Percentiles rank a stretch among this genome's conserved stretches.
phyloP scores from a whole-genome alignment of 2,113 vertebrate genomes.

The Paracanthobrama guichenoti region DNA sequence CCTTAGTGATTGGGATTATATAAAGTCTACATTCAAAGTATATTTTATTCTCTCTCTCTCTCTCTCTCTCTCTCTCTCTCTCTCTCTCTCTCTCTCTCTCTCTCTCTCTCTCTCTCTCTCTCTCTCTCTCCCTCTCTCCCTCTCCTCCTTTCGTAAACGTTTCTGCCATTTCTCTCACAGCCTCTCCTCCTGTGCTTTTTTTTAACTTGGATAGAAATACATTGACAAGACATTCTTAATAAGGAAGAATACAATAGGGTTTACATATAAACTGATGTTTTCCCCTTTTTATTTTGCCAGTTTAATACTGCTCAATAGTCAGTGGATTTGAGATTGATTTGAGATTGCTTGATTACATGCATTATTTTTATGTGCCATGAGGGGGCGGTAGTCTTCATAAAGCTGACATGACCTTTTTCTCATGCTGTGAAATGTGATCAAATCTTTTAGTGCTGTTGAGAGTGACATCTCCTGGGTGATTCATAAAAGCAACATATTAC shows the following conservation, averaged over 20 bases:
- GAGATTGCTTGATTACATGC: not conserved
- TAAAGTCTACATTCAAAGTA: slow-evolving; percentile 45
- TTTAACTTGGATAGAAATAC: not conserved
- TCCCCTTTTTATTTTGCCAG: not conserved
- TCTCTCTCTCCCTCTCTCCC: slow-evolving; percentile 16
- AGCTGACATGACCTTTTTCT: slow-evolving; percentile 2
- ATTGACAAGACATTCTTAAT: not conserved
- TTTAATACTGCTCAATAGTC: not conserved
- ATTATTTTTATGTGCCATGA: not conserved
- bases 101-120: slow-evolving; percentile 15
- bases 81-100: slow-evolving; percentile 15
- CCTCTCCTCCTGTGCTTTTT: not conserved
- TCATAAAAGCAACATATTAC: slow-evolving; percentile 13
- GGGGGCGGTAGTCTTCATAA: not conserved
- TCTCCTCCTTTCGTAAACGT: not conserved
- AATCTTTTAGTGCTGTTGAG: slow-evolving; percentile 13
- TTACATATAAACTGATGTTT: not conserved
- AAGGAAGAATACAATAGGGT: not conserved
- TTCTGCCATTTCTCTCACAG: not conserved
- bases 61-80: slow-evolving; percentile 21
- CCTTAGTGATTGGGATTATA: slow-evolving; percentile 52
- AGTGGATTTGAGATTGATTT: not conserved
- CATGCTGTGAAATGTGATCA: slow-evolving; percentile 29
- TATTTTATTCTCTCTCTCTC: slow-evolving; percentile 29
- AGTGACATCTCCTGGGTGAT: slow-evolving; percentile 7